Evolutionary conservation across 1,140 invertebrate species (phyloP).

Genomic region (Drosophila subpulchrella): DNA sequence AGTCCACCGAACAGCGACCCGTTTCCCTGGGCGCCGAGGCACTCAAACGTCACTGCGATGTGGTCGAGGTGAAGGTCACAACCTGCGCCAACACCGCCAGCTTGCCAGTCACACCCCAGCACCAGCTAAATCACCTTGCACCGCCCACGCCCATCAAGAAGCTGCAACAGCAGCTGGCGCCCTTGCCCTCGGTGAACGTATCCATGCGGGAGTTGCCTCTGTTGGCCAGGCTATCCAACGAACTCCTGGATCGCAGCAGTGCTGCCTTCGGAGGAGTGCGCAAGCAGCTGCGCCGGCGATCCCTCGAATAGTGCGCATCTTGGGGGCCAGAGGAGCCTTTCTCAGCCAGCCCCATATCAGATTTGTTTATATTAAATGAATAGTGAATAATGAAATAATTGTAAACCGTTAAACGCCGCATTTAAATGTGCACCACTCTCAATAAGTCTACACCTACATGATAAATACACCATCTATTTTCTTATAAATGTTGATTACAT

Average conservation of each 20-base stretch:
- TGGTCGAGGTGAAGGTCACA: constrained; percentile 46
- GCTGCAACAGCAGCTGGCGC: constrained; percentile 75
- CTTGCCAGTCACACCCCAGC: constrained; percentile 76
- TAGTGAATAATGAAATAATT: constrained; percentile 54
- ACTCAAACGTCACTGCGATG: constrained; percentile 59
- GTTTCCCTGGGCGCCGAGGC: constrained; percentile 77
- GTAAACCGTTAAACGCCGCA: constrained; percentile 65
- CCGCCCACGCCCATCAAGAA: constrained; percentile 67
- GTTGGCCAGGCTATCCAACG: constrained; percentile 75
- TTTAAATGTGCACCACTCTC: constrained; percentile 66
- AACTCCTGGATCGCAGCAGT: constrained; percentile 73
- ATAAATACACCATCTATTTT: constrained; percentile 60
- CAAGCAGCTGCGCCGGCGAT: constrained; percentile 65
- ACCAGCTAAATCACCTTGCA: constrained; percentile 41
- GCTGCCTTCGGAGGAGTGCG: constrained; percentile 62
- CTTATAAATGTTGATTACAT: constrained; percentile 70
- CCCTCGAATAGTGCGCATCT: constrained; percentile 66
- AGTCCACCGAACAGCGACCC: constrained; percentile 57
- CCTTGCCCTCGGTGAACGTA: constrained; percentile 79
- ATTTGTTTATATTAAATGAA: constrained; percentile 82
- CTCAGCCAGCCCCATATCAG: constrained; percentile 55
- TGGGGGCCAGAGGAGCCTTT: not conserved
- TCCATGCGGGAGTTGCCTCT: constrained; percentile 83
- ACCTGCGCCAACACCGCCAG: constrained; percentile 41
- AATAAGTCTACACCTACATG: constrained; percentile 46